Evolutionary conservation across 1,140 invertebrate genomes (phyloP), one percentile per base, ranked within the genome.

Genomic region (Bombus vancouverensis): DNA sequence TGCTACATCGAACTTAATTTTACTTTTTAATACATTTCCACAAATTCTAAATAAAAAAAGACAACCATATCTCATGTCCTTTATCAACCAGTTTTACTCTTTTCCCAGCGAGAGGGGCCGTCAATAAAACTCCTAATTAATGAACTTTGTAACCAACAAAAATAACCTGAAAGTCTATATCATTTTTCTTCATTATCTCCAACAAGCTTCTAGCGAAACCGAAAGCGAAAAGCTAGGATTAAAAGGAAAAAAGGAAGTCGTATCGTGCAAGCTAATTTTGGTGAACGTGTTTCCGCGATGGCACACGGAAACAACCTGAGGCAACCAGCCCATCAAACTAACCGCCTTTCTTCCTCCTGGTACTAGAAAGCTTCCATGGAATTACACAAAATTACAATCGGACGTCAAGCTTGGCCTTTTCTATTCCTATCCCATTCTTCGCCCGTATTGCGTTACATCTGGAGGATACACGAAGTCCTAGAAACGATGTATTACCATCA

Each of bases 401-500:
- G 12, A 28, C 22, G 44, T 39, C 18, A 25, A 10, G 42, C 0
- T 68, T n/a, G 28, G 15, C 13, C 47, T n/a, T 68, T 22, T 15
- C 37, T 12, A 39, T 12, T 53, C 2, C 66, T 37, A n/a, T 25
- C 1, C 32, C 8, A 59, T 42, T 66, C 25, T 80, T 65, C 65
- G 22, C 22, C 4, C 25, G 12, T 42, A 44, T 65, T 66, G 57
- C 32, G 8, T 15, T 47, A 13, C 25, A 0, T n/a, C 34, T 25
- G 15, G 12, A 10, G n/a, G 25, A 79, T 44, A 28, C 9, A 28
- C 13, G 44, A 34, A 72, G 68, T 53, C 12, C 42, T 32, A 57
- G 76, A 89, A 86, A 88, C 18, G 32, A 12, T 65, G 62, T 25
- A 87, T 79, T 82, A 42, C 42, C 28, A 57, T 89, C 72, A 83